phyloP scores from a whole-genome alignment of 2,113 vertebrate species.

The Seriola dumerili region DNA sequence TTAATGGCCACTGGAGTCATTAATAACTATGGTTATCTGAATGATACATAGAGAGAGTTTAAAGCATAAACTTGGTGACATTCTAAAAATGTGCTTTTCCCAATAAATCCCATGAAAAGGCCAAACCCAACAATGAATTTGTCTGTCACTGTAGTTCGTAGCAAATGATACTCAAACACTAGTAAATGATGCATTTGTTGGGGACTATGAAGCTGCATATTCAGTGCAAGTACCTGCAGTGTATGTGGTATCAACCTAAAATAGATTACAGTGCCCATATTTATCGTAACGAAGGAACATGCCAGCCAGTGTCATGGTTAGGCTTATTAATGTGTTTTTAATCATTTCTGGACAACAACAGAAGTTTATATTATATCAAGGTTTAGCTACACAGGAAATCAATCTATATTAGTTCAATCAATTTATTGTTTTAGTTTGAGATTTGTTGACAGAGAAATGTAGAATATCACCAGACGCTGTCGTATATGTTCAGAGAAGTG shows the following conservation, averaged over 20 bases:
- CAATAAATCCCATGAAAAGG: not conserved
- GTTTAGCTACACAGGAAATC: no score
- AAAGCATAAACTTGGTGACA: not conserved
- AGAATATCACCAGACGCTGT: not conserved
- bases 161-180: not conserved
- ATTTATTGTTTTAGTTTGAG: not conserved
- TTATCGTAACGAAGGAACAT: not conserved
- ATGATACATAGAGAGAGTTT: no score
- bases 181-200: not conserved
- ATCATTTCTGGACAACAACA: not conserved
- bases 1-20: no score
- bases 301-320: not conserved
- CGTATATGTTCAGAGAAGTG: not conserved
- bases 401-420: no score
- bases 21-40: no score
- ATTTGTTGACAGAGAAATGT: not conserved
- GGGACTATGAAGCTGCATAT: not conserved
- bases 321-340: not conserved
- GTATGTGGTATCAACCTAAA: not conserved
- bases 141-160: not conserved
- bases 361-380: not conserved
- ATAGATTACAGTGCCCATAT: constrained; percentile 17
- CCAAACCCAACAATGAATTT: not conserved
- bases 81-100: not conserved
- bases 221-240: not conserved